Conservation (phyloP, 2,888 invertebrate species). For the Eristalis pertinax region DNA sequence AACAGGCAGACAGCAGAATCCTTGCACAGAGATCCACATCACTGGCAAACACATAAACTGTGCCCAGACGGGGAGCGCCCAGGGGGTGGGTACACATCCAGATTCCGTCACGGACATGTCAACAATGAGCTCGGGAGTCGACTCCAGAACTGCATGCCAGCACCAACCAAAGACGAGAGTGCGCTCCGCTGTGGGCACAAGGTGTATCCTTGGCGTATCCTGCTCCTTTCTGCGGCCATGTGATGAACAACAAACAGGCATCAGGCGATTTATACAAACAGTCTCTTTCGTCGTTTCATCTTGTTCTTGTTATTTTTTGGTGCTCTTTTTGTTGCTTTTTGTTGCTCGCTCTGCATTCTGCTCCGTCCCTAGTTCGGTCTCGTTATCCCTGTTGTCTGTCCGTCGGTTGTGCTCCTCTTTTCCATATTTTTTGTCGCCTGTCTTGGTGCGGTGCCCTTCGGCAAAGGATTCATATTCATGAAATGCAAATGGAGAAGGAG, state of each 20-base stretch:
- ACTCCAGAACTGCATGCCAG: neutral
- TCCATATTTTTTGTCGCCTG: slow-evolving; percentile 13
- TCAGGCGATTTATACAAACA: slow-evolving; percentile 65
- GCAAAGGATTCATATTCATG: slow-evolving; percentile 67
- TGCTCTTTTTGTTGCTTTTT: slow-evolving; percentile 12
- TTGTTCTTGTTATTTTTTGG: slow-evolving; percentile 2
- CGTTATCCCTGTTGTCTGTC: slow-evolving; percentile 67
- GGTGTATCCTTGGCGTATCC: slow-evolving; percentile 32
- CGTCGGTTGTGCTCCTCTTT: slow-evolving; percentile 38
- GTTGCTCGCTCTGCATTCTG: no score
- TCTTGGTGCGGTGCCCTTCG: slow-evolving; percentile 44
- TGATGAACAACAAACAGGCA: slow-evolving; percentile 72
- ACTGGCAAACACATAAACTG: slow-evolving; percentile 54
- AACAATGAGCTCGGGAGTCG: slow-evolving; percentile 58
- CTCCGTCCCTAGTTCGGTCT: slow-evolving; percentile 33
- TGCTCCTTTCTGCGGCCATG: slow-evolving; percentile 62
- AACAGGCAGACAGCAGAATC: neutral
- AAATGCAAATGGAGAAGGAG: slow-evolving; percentile 54
- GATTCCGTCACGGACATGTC: slow-evolving; percentile 69
- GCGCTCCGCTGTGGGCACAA: slow-evolving; percentile 23
- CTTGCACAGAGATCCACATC: slow-evolving; percentile 52
- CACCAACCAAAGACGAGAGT: slow-evolving; percentile 29
- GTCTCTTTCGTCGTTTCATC: slow-evolving; percentile 17
- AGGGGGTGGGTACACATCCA: slow-evolving; percentile 45
- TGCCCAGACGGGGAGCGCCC: neutral